Conservation (phyloP, 2,888 invertebrate species). For the Drosophila kambysellisi region DNA sequence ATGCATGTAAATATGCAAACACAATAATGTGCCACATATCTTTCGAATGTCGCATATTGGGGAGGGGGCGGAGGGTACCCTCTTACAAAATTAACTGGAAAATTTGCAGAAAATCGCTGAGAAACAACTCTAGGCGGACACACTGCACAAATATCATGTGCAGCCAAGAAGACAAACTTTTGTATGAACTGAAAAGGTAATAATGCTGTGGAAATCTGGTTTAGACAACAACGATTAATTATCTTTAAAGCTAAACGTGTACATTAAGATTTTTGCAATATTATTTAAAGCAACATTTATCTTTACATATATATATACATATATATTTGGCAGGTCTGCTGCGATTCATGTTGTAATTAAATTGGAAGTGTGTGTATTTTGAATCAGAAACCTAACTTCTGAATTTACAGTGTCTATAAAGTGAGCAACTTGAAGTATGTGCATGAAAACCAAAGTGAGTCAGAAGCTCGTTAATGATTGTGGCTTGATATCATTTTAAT, state of each 20-base stretch:
- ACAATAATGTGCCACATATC: constrained; percentile 77
- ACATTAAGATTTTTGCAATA: background rate
- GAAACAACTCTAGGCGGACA: constrained; percentile 19
- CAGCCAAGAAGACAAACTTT: background rate
- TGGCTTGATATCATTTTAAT: constrained; percentile 57
- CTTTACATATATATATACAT: background rate
- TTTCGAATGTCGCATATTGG: constrained; percentile 71
- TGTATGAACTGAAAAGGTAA: background rate
- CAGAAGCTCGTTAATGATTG: constrained; percentile 43
- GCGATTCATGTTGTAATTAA: constrained; percentile 3
- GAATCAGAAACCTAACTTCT: background rate
- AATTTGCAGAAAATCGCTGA: constrained; percentile 59
- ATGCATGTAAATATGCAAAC: constrained; percentile 70
- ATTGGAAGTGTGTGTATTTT: constrained; percentile 13
- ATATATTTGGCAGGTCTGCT: background rate
- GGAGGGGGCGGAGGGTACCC: constrained; percentile 38
- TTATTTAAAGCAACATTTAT: background rate
- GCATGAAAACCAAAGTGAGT: constrained; percentile 11
- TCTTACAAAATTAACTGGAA: constrained; percentile 66
- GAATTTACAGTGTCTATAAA: constrained; percentile 1
- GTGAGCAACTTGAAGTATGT: constrained; percentile 4
- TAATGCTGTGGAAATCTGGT: background rate
- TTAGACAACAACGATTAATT: background rate
- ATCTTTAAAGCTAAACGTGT: background rate
- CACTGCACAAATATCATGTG: constrained; percentile 26